Conservation (phyloP, 2,113 vertebrate genomes). For the Polypterus bichir region DNA sequence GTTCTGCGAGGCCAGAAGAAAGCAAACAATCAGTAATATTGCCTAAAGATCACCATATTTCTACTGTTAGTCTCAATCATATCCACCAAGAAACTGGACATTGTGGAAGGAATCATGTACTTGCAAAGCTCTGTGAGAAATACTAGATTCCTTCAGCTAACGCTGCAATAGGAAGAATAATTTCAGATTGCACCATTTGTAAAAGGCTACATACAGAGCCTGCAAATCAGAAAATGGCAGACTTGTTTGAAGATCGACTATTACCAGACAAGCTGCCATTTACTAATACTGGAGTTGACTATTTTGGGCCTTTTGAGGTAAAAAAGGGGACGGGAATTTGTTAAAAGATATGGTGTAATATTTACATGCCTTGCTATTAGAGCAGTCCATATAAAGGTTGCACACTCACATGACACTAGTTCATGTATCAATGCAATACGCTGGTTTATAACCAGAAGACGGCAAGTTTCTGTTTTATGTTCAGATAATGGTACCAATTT, state of each 20-base stretch:
- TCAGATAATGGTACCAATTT: conserved; percentile 20
- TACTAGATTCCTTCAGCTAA: neutral
- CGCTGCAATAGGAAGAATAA: neutral
- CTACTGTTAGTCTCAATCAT: too few relatives aligned
- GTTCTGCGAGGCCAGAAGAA: too few relatives aligned
- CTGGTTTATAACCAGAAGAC: conserved; percentile 7
- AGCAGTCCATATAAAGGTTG: neutral
- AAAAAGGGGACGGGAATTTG: neutral
- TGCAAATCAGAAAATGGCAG: conserved; percentile 1
- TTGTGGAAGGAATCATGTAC: too few relatives aligned
- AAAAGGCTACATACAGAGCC: too few relatives aligned
- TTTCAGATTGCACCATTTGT: neutral
- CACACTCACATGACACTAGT: conserved; percentile 5
- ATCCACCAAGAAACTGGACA: too few relatives aligned
- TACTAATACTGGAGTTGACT: neutral
- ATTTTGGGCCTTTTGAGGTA: neutral
- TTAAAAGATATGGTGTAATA: neutral
- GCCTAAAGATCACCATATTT: too few relatives aligned
- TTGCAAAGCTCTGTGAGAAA: too few relatives aligned
- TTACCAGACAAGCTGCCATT: neutral
- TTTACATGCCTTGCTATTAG: neutral
- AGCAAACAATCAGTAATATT: too few relatives aligned
- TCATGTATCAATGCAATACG: conserved; percentile 10
- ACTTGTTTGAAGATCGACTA: neutral
- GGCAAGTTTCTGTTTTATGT: conserved; percentile 3